phyloP scores from a whole-genome alignment of 2,797 vertebrate species.

The Poecilia velifera region DNA sequence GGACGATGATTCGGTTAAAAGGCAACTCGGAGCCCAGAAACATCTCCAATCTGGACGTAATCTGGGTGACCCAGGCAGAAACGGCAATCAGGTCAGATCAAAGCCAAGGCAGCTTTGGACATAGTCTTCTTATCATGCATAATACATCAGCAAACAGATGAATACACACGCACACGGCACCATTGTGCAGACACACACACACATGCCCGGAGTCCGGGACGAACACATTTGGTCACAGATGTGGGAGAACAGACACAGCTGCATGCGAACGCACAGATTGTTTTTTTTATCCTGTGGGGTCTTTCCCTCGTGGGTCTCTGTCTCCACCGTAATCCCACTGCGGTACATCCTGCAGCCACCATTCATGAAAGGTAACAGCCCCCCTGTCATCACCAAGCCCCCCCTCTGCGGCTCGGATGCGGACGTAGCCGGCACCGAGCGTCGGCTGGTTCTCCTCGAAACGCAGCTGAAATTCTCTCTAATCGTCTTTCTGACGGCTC shows the following conservation, averaged over 20 bases:
- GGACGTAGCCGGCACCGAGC: constrained; percentile 15
- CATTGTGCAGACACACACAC: constrained; percentile 25
- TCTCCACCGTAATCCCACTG: constrained; percentile 73
- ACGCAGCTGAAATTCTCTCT: constrained; percentile 11
- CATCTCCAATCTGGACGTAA: constrained; percentile 67
- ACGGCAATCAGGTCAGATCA: constrained; percentile 75
- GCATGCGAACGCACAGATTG: constrained; percentile 56
- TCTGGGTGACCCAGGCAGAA: constrained; percentile 76
- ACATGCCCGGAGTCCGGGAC: constrained; percentile 25
- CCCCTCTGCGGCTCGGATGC: constrained; percentile 52
- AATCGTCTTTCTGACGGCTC: constrained; percentile 8
- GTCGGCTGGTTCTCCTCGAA: not conserved
- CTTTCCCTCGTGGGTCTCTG: constrained; percentile 66
- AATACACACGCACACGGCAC: constrained; percentile 33
- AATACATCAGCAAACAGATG: constrained; percentile 67
- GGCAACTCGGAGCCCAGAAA: constrained; percentile 50
- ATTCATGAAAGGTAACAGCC: constrained; percentile 44
- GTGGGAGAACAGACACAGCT: constrained; percentile 41
- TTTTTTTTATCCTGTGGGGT: constrained; percentile 38
- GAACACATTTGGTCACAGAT: constrained; percentile 26
- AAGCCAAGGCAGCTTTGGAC: constrained; percentile 75
- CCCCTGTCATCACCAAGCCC: constrained; percentile 33
- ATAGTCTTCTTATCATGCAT: constrained; percentile 74
- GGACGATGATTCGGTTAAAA: constrained; percentile 52
- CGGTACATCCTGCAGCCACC: constrained; percentile 65